Percentiles rank a stretch among this genome's conserved stretches.
These are phyloP conservation scores for Watsonalla cultraria DNA, from an alignment of 2,888 invertebrate species.

Conservation along the genomic window DNA sequence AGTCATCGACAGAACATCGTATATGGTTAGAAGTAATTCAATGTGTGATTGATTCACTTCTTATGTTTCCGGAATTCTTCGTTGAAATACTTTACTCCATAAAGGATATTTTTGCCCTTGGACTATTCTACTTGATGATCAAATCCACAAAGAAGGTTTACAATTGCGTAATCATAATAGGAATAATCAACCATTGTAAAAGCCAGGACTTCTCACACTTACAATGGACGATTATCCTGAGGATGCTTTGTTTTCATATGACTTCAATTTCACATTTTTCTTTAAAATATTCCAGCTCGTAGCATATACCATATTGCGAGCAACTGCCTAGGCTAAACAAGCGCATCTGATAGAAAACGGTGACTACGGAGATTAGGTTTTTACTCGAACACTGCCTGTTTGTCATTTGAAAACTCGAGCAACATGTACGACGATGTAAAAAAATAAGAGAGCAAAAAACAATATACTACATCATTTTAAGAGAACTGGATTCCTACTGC, in stretches of 20 bases:
- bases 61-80: background rate
- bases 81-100: background rate
- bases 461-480: too few species aligned
- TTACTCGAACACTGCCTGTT: too few species aligned
- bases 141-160: background rate
- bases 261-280: background rate
- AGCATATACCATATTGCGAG: too few species aligned
- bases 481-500: too few species aligned
- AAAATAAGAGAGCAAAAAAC: too few species aligned
- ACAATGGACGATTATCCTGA: background rate
- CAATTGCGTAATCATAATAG: background rate
- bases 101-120: background rate
- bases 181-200: background rate
- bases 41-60: background rate
- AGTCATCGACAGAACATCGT: background rate
- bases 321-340: too few species aligned
- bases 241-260: slow-evolving; percentile 3
- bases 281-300: background rate
- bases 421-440: too few species aligned
- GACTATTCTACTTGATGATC: background rate
- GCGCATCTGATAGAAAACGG: too few species aligned
- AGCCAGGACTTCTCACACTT: background rate
- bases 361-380: too few species aligned
- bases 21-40: background rate
- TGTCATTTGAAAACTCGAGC: too few species aligned